Base-by-base conservation (phyloP, 2,888 invertebrate species). In the Apantesis nais region DNA sequence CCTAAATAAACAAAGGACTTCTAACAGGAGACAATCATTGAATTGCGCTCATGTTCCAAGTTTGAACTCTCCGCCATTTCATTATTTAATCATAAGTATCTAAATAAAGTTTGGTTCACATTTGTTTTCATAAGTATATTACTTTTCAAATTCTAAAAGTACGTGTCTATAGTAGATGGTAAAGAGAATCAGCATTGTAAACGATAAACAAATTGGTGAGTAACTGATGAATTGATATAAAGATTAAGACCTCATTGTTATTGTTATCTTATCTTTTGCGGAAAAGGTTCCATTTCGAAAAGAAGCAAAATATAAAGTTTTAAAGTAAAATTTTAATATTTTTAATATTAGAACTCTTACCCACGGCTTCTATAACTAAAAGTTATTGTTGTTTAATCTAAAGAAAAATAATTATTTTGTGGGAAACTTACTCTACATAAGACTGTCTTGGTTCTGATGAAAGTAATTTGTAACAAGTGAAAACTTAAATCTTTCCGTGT, bases 51-150 rank as follows among this genome's bases (percentile, higher is more conserved):
- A 37, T 37, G 37, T 52, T 65, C 25, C 61, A 16, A 37, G 44
- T 61, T 65, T 61, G 34, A 58, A 58, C 41, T 58, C 12, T 34
- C 9, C 62, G 39, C 52, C 60, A 52, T 61, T 72, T 74, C 74
- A 72, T 62, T 63, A 78, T 72, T 66, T 69, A 77, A 68, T 78
- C 71, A 61, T 65, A 61, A 76, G 68, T 76, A 76, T 66, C 66
- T 55, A 70, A 73, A 71, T 73, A 74, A 55, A 44, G 25, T n/a
- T 9, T 22, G 34, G 62, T 62, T 39, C 37, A 62, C 37, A 39
- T 62, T 12, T 44, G 44, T 44, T 44, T 19, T 44, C 19, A 19
- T 7, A 16, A 16, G 16, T 16, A 4, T 16, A 16, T 4, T 16
- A 19, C 7, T 19, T 48, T 48, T 48, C 22, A 2, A 48, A 48